Percentiles rank a stretch among this genome's conserved stretches.
Evolutionary conservation across 1,140 invertebrate species (phyloP).

Genomic region (Drosophila ambigua): DNA sequence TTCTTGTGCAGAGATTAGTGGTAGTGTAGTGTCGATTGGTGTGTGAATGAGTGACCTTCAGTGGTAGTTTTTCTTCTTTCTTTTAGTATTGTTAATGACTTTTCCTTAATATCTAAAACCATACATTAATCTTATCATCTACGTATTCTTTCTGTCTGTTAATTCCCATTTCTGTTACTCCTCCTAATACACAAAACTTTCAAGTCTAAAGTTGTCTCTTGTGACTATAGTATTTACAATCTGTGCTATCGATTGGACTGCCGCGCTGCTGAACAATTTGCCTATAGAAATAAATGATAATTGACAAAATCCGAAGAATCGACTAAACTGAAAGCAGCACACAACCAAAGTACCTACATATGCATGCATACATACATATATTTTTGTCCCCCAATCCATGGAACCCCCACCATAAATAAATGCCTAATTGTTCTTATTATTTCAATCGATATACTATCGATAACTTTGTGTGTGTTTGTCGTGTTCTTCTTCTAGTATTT

Average conservation of each 20-base stretch:
- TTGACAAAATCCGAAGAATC: constrained; percentile 73
- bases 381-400: too few species aligned
- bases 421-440: constrained; percentile 26
- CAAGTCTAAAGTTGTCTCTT: too few species aligned
- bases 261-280: constrained; percentile 54
- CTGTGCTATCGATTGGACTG: constrained; percentile 55
- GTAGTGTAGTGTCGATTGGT: constrained; percentile 25
- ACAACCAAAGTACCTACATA: constrained; percentile 68
- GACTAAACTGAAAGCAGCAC: constrained; percentile 60
- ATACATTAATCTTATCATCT: constrained; percentile 62
- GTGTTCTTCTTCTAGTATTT: constrained; percentile 20
- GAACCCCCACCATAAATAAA: constrained; percentile 35
- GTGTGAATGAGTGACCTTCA: constrained; percentile 39
- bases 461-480: constrained; percentile 22
- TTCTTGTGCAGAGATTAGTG: constrained; percentile 56
- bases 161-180: too few species aligned
- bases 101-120: constrained; percentile 40
- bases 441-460: too few species aligned
- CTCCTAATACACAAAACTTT: too few species aligned
- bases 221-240: constrained; percentile 64
- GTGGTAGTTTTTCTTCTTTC: constrained; percentile 51
- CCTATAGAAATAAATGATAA: constrained; percentile 63
- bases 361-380: too few species aligned
- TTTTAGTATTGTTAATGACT: constrained; percentile 59
- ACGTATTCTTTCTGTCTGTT: constrained; percentile 11